phyloP scores from a whole-genome alignment of 2,888 invertebrate species.

The Volucella bombylans region DNA sequence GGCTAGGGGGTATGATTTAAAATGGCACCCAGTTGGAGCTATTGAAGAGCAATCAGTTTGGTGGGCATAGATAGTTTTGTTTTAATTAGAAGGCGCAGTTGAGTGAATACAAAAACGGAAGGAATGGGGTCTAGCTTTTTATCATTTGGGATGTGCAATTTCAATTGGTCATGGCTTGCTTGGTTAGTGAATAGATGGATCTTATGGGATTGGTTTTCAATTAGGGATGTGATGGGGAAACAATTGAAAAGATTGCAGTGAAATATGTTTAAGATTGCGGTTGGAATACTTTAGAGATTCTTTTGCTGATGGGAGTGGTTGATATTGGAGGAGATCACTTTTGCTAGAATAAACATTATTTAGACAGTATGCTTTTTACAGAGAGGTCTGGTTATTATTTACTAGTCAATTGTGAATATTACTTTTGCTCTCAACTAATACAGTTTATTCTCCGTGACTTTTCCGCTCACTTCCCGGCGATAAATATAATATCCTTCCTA shows the following conservation, averaged over 20 bases:
- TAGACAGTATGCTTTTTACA: too few species aligned
- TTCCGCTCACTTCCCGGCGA: too few species aligned
- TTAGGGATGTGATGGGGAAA: conserved; percentile 1
- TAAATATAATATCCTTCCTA: too few species aligned
- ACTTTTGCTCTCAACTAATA: too few species aligned
- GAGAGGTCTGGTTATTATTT: too few species aligned
- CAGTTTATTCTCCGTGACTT: too few species aligned
- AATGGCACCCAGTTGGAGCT: neutral
- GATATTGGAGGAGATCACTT: too few species aligned
- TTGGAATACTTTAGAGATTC: too few species aligned
- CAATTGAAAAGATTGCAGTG: neutral
- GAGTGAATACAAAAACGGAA: conserved; percentile 39
- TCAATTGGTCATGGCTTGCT: conserved; percentile 22
- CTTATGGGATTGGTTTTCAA: conserved; percentile 1
- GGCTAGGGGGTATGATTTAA: conserved; percentile 31
- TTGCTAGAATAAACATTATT: too few species aligned
- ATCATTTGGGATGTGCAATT: conserved; percentile 51
- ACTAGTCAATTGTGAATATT: too few species aligned
- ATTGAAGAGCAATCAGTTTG: neutral
- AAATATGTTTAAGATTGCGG: neutral
- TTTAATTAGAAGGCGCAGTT: conserved; percentile 61
- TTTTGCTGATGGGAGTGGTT: too few species aligned
- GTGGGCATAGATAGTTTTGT: conserved; percentile 8
- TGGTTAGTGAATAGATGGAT: neutral
- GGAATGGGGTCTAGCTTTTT: neutral